Base-by-base conservation (phyloP, 2,797 vertebrate species). In the Poeciliopsis turneri region DNA sequence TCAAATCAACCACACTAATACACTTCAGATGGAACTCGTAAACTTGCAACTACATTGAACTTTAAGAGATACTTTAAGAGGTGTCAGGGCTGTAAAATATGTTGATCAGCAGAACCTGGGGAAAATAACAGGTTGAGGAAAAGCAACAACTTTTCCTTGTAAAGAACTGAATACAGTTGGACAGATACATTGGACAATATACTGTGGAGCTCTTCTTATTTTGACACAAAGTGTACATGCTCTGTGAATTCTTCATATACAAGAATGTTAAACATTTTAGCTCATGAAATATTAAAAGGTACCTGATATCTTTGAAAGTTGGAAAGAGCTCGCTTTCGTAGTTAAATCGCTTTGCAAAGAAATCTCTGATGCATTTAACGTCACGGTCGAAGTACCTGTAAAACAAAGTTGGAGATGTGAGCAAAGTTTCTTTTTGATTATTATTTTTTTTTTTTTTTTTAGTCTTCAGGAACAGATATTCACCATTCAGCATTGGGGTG, bases 381-480 rank as follows among this genome's bases (percentile, higher is more conserved):
- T 99, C 98, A 93, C 98, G 95, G 91, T 99, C 96, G 94, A 99
- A 99, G 93, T 99, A 99, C 98, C 98, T 99, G 86, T 82, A 2
- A 51, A 23, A 53, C 75, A 72, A 85, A 7, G 8, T 74, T 1
- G 7, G 3, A 82, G 30, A 85, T 78, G 64, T 75, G 16, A 74
- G 76, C 2, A 78, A 80, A 5, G 59, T 57, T 0, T 72, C 33
- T 11, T 30, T 64, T 4, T 3, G 33, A 47, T 16, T 0, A 4
- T 51, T n/a, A n/a, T n/a, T n/a, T 23, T 23, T 51, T 23, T 3
- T 70, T 45, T 49, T 51, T 23, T 51, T 23, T 4, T 72, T 45
- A 5, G 39, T n/a, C 43, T 12, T 41, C 10, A 33, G 30, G 23
- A 39, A 30, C n/a, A 72, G 4, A 51, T 25, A 88, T 89, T 51